These are phyloP conservation scores for Zosterops lateralis DNA, from an alignment of 2,113 vertebrate species.

Conservation along the genomic window DNA sequence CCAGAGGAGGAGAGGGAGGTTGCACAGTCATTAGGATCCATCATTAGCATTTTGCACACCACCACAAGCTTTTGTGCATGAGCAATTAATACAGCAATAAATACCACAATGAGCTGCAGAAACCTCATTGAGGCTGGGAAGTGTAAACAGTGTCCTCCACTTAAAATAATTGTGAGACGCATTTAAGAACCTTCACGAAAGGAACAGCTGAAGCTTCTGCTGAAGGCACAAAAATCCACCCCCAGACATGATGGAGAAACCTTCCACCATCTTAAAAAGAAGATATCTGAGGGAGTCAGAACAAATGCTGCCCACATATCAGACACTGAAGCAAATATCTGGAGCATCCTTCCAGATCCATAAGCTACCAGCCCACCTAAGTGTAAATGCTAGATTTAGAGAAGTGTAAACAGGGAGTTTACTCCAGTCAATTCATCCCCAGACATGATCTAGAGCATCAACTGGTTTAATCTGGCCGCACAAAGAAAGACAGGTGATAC, in stretches of 20 bases:
- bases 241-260: background rate
- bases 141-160: background rate
- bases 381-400: background rate
- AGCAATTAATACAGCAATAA: conserved; percentile 39
- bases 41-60: conserved; percentile 39
- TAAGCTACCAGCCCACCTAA: background rate
- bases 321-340: background rate
- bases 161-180: background rate
- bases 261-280: background rate
- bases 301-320: background rate
- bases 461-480: background rate
- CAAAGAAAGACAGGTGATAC: rapidly evolving
- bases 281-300: background rate
- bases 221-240: background rate
- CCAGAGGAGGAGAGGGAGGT: background rate
- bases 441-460: rapidly evolving
- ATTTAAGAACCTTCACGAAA: background rate
- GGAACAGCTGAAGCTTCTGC: background rate
- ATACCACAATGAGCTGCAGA: background rate
- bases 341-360: background rate
- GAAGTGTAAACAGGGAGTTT: background rate
- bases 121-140: background rate
- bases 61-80: background rate
- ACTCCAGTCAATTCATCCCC: background rate
- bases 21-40: conserved; percentile 1